Conservation (phyloP, 2,113 vertebrate genomes). For the Oreochromis tanganicae region DNA sequence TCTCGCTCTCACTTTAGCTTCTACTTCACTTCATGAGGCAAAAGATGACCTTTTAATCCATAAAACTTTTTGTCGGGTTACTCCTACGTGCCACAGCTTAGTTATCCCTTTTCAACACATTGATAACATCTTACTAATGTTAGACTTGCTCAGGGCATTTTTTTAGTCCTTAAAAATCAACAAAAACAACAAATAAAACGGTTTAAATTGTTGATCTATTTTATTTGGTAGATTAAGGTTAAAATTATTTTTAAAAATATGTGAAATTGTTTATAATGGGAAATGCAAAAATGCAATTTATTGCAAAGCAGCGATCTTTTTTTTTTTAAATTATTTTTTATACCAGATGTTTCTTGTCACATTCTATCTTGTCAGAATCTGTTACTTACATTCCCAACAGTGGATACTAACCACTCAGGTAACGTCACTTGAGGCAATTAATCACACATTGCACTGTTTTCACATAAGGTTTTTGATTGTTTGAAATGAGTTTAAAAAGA, state of each 20-base stretch:
- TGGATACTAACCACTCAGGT: neutral
- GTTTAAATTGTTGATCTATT: neutral
- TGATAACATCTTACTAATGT: neutral
- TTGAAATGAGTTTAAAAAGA: neutral
- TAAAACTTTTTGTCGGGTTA: neutral
- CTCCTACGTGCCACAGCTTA: neutral
- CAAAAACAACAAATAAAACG: neutral
- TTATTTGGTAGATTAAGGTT: neutral
- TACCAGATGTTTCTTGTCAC: neutral
- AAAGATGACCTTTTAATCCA: conserved; percentile 40
- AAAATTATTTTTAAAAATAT: neutral
- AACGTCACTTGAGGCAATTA: neutral
- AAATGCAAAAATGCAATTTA: neutral
- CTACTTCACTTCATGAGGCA: conserved; percentile 1
- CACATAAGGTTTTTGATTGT: neutral
- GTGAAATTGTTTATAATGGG: neutral
- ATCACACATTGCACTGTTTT: neutral
- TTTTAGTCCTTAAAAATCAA: neutral
- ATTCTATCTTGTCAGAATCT: neutral
- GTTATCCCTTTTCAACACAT: neutral
- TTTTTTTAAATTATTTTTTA: neutral
- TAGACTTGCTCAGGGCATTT: neutral
- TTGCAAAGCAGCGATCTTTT: neutral
- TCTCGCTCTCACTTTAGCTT: neutral
- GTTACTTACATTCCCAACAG: neutral